Percentiles rank a stretch among this genome's conserved stretches.
Evolutionary conservation across 2,797 vertebrate genomes (phyloP).

Genomic region (Streptopelia turtur): DNA sequence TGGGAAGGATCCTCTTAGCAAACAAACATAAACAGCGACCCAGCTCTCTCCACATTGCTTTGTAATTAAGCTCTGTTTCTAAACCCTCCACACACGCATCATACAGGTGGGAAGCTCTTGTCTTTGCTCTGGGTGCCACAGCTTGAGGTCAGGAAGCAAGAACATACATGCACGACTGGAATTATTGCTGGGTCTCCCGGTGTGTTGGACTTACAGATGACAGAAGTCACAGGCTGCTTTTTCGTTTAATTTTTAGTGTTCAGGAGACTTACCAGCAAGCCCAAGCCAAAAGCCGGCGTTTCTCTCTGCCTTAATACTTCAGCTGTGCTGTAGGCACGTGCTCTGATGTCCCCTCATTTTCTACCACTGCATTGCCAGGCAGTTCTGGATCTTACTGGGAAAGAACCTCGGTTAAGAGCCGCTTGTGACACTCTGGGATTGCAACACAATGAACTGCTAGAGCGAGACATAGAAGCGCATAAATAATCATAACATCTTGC

Average conservation of each 20-base stretch:
- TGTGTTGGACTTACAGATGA: not conserved
- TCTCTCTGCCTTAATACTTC: not conserved
- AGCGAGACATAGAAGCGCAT: not conserved
- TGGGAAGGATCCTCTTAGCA: slow-evolving; percentile 1
- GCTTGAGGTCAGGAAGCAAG: not conserved
- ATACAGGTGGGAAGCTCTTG: not conserved
- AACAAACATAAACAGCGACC: not conserved
- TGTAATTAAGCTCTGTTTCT: not conserved
- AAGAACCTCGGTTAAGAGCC: not conserved
- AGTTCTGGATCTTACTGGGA: not conserved
- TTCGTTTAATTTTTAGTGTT: not conserved
- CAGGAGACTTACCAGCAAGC: not conserved
- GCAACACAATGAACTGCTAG: slow-evolving; percentile 2
- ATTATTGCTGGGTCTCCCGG: not conserved
- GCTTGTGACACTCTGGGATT: slow-evolving; percentile 15
- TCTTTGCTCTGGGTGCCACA: not conserved
- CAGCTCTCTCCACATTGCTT: not conserved
- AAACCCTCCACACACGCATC: not conserved
- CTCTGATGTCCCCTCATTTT: not conserved
- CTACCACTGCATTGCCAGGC: not conserved
- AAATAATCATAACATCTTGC: slow-evolving; percentile 27
- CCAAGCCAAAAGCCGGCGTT: not conserved
- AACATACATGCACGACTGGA: accelerated
- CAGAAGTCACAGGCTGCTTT: not conserved
- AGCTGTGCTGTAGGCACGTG: accelerated